A percentile compares a stretch with the other conserved stretches of the same genome.
These are phyloP conservation scores for Hartigia nigra DNA, from an alignment of 2,888 invertebrate species.

Conservation along the genomic window DNA sequence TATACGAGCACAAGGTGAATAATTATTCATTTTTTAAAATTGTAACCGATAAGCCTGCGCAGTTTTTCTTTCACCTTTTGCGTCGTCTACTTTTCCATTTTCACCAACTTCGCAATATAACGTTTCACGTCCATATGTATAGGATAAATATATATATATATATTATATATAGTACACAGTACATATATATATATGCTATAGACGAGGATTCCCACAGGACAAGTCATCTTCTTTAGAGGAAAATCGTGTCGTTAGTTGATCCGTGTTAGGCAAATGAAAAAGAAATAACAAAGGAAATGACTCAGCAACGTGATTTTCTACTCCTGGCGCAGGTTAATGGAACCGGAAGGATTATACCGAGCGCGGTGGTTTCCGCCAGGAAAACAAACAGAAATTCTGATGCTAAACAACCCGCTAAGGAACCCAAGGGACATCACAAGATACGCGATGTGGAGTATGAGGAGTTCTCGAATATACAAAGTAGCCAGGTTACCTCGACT, in stretches of 20 bases:
- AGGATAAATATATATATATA: too few relatives aligned
- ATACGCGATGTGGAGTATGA: slow-evolving; percentile 38
- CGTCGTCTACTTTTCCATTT: neutral
- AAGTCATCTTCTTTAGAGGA: neutral
- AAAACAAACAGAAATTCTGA: slow-evolving; percentile 16
- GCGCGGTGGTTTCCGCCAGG: slow-evolving; percentile 44
- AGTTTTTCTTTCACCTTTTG: neutral
- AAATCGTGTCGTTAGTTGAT: neutral
- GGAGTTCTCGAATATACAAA: slow-evolving; percentile 17
- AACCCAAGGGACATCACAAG: slow-evolving; percentile 32
- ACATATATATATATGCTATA: neutral
- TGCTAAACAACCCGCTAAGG: slow-evolving; percentile 24
- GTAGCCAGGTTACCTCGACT: slow-evolving; percentile 30
- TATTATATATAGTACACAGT: too few relatives aligned
- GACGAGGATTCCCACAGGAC: neutral
- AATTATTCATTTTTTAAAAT: neutral
- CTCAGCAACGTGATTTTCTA: neutral
- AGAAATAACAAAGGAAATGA: slow-evolving; percentile 4
- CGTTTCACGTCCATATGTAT: neutral
- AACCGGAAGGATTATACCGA: slow-evolving; percentile 51
- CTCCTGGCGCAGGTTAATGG: slow-evolving; percentile 48
- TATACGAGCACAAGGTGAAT: slow-evolving; percentile 53
- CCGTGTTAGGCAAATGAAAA: neutral
- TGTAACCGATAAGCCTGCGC: neutral
- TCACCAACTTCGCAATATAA: neutral